Base-by-base conservation (phyloP, 2,888 invertebrate species). In the Drosophila parthenogenetica region DNA sequence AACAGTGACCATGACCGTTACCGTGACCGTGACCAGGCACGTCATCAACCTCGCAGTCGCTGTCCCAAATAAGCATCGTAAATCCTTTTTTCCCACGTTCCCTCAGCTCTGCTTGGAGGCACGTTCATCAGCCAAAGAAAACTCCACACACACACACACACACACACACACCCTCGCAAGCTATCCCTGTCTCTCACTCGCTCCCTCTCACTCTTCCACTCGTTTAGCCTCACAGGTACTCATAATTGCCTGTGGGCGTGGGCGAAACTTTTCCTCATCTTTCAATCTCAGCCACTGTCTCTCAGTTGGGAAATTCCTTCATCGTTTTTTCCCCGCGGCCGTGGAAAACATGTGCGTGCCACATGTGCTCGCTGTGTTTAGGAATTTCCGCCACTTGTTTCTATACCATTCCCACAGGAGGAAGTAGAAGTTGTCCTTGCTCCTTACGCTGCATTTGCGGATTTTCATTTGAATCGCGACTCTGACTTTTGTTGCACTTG, bases 21-120 rank as follows among this genome's bases (percentile, higher is more conserved):
- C 72, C 79, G 57, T 65, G 69, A 72, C 73, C 81, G 73, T 83
- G 72, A 81, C 70, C 79, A 64, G 70, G 78, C 77, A 77, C 87
- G 73, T 83, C 87, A 86, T 73, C 72, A 50, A 37, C 64, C 46
- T 55, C 55, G 13, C 14, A 8, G n/a, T 19, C 22, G n/a, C n/a
- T 2, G 35, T 25, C 29, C 19, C 60, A 69, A 48, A 51, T 62
- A 69, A 70, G 70, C 71, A 58, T 74, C 81, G 79, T 81, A 87
- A 86, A 87, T 86, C 85, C 85, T 86, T 83, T 87, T 84, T 86
- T 87, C 85, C 88, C 85, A 86, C 85, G 85, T 86, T 86, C 63
- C 43, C 77, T 65, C 50, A 25, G 58, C 49, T 29, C 53, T 32
- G 16, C 53, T 62, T 65, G 78, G 78, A 74, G 78, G 71, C 78